Evolutionary conservation across 2,888 invertebrate species (phyloP).

Genomic region (Blera fallax): DNA sequence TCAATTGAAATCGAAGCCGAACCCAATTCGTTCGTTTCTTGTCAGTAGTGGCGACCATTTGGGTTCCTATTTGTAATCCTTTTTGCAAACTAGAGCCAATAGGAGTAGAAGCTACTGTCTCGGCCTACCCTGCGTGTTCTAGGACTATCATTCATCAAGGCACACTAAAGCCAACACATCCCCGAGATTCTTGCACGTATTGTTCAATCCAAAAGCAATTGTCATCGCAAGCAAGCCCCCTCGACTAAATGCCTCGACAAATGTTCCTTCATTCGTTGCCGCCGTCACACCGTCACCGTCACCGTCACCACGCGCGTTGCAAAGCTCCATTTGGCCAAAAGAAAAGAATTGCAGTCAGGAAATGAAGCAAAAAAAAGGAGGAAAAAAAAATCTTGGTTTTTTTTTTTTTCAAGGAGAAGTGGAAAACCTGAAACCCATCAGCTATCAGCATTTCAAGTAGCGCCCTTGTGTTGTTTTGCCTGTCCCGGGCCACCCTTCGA

Average conservation of each 20-base stretch:
- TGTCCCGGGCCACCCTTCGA: slow-evolving; percentile 67
- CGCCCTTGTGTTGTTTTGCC: slow-evolving; percentile 71
- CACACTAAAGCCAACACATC: slow-evolving; percentile 44
- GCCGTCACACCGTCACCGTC: background rate
- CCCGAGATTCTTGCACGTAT: slow-evolving; percentile 56
- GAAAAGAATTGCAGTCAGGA: slow-evolving; percentile 70
- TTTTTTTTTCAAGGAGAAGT: slow-evolving; percentile 11
- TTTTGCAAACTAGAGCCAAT: slow-evolving; percentile 40
- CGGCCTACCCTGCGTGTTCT: slow-evolving; percentile 36
- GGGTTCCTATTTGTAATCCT: slow-evolving; percentile 20
- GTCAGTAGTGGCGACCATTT: slow-evolving; percentile 1
- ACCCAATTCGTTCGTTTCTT: background rate
- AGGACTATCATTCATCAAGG: slow-evolving; percentile 44
- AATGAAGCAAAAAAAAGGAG: slow-evolving; percentile 53
- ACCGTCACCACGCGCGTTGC: slow-evolving; percentile 29
- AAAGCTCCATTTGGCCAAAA: slow-evolving; percentile 63
- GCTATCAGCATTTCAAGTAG: slow-evolving; percentile 72
- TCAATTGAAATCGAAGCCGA: slow-evolving; percentile 19
- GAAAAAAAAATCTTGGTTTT: slow-evolving; percentile 7
- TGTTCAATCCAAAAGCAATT: slow-evolving; percentile 68
- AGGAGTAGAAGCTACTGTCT: slow-evolving; percentile 31
- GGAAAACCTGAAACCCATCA: slow-evolving; percentile 71
- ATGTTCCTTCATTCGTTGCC: slow-evolving; percentile 52
- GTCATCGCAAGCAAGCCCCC: slow-evolving; percentile 63
- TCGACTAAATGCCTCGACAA: slow-evolving; percentile 69